Conservation (phyloP, 2,797 vertebrate species). For the Semotilus atromaculatus region DNA sequence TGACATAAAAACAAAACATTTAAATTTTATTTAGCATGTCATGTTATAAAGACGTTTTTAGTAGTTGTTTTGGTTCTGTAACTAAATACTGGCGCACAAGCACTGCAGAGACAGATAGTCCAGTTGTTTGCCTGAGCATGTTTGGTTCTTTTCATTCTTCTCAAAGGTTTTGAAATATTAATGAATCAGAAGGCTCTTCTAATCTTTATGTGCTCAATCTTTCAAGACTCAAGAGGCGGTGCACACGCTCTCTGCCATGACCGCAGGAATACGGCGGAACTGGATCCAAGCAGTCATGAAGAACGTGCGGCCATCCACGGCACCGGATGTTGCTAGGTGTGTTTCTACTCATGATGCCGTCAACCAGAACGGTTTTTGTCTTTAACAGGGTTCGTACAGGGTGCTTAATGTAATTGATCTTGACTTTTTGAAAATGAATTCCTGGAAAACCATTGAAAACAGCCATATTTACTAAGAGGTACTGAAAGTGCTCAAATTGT, state of each 20-base stretch:
- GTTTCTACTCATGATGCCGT: conserved; percentile 19
- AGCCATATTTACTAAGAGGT: too few relatives aligned
- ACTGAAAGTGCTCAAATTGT: too few relatives aligned
- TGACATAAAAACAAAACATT: too few relatives aligned
- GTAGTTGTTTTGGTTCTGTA: not conserved
- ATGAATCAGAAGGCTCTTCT: not conserved
- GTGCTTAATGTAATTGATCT: too few relatives aligned
- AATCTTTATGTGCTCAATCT: not conserved
- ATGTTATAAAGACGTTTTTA: not conserved
- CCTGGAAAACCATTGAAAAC: too few relatives aligned
- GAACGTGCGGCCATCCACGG: conserved; percentile 82
- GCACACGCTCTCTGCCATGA: conserved; percentile 85
- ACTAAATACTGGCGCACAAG: too few relatives aligned
- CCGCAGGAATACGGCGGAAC: conserved; percentile 83
- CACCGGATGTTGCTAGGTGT: conserved; percentile 83
- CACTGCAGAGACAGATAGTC: not conserved
- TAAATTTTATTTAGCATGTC: not conserved
- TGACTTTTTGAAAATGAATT: too few relatives aligned
- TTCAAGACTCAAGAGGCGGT: conserved; percentile 79
- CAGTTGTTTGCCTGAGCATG: not conserved
- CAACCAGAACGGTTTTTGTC: too few relatives aligned
- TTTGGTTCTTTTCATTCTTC: not conserved
- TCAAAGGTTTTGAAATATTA: not conserved
- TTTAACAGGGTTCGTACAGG: too few relatives aligned
- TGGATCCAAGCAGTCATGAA: conserved; percentile 88